Evolutionary conservation across 2,888 invertebrate species (phyloP), one percentile per base, ranked within the genome.

Genomic region (Busseola fusca): DNA sequence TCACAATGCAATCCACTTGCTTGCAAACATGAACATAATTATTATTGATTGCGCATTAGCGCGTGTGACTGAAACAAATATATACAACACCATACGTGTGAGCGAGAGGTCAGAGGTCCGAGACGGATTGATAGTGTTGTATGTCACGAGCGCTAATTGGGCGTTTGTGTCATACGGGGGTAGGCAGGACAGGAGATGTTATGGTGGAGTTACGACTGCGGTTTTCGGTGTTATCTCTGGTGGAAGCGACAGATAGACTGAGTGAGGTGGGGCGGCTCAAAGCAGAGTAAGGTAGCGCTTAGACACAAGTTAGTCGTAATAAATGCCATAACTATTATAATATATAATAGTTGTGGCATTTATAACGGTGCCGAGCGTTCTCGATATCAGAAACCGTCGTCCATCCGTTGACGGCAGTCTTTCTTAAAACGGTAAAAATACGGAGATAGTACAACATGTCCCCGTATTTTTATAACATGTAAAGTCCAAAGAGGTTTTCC

Each of bases 31-130:
- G 88, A 91, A 92, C 90, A 93, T 94, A 93, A 95, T 94, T 93
- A 94, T 94, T 95, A 95, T 95, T 94, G 95, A 95, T 95, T 94
- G 94, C 93, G 90, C 92, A 94, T 95, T 94, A 95, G 90, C 86
- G 81, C 76, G 81, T 69, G 84, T 71, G 87, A 88, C 80, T 21
- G 89, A 78, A 89, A 88, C 64, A 74, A 76, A 64, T 65, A 76
- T 65, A 60, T 14, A 62, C 18, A 42, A 10, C 16, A 21, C 6
- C 18, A 3, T 48, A 37, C 58, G 78, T 70, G 71, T 27, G 83
- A 78, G 83, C 2, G 82, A 82, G 89, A 89, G 69, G 65, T 80
- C 74, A 37, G 69, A 80, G 68, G 3, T 63, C 27, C 42, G 81
- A 82, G 82, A 82, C 77, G 74, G 85, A 87, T 87, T 89, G 90